phyloP scores from a whole-genome alignment of 2,888 invertebrate species.

The Cotesia congregata region DNA sequence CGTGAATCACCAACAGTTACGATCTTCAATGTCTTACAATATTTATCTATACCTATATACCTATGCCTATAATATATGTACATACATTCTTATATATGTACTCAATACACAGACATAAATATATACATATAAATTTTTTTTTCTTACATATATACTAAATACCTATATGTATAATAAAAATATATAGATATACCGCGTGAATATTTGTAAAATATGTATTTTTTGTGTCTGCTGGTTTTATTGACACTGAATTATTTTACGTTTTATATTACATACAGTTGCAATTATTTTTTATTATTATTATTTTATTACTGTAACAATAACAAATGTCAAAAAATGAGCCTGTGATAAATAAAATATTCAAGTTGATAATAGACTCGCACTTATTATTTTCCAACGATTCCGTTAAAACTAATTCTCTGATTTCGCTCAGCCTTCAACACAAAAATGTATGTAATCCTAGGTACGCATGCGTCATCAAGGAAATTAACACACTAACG shows the following conservation, averaged over 20 bases:
- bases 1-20: not conserved
- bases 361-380: conserved; percentile 7
- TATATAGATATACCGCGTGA: not conserved
- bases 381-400: conserved; percentile 60
- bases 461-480: conserved; percentile 64
- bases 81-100: not conserved
- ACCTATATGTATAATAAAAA: not conserved
- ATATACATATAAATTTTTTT: not conserved
- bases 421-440: conserved; percentile 54
- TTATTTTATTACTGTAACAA: not conserved
- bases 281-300: not conserved
- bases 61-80: not conserved
- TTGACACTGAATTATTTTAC: not conserved
- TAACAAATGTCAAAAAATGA: not conserved
- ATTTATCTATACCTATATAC: not conserved
- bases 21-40: not conserved
- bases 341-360: no score
- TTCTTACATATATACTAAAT: not conserved
- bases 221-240: not conserved
- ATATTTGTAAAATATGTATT: not conserved
- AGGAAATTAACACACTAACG: conserved; percentile 54
- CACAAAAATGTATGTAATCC: conserved; percentile 13
- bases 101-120: no score
- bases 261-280: not conserved
- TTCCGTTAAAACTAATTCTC: conserved; percentile 66